Evolutionary conservation across 2,113 vertebrate genomes (phyloP).

Genomic region (Planiliza haematocheilus): DNA sequence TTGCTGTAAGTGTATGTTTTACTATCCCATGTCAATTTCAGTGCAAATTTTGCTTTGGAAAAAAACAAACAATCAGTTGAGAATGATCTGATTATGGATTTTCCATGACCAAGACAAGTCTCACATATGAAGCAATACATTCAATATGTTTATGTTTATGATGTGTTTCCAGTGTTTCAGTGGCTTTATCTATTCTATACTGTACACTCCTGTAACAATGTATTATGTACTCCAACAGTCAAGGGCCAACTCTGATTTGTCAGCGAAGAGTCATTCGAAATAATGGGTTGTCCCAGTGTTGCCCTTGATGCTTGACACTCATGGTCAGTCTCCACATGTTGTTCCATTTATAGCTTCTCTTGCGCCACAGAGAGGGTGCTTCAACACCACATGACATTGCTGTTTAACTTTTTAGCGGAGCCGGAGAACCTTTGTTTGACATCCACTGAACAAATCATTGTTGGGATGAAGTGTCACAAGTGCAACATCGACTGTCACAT

Average conservation of each 20-base stretch:
- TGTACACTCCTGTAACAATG: constrained; percentile 57
- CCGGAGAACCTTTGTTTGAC: constrained; percentile 43
- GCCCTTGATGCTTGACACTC: constrained; percentile 62
- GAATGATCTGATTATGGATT: constrained; percentile 43
- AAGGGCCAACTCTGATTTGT: constrained; percentile 53
- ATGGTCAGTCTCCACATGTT: constrained; percentile 33
- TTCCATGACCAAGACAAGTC: constrained; percentile 43
- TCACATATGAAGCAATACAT: constrained; percentile 80
- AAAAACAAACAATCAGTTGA: constrained; percentile 64
- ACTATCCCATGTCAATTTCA: constrained; percentile 48
- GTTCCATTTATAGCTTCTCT: constrained; percentile 59
- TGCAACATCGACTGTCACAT: constrained; percentile 58
- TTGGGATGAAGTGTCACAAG: constrained; percentile 50
- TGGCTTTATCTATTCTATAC: constrained; percentile 72
- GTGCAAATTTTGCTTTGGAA: constrained; percentile 27
- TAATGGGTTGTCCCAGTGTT: constrained; percentile 23
- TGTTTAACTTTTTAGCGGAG: constrained; percentile 40
- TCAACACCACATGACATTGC: constrained; percentile 54
- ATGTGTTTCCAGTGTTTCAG: constrained; percentile 61
- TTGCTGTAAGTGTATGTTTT: constrained; percentile 55
- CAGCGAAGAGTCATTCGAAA: constrained; percentile 44
- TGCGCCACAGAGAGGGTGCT: constrained; percentile 33
- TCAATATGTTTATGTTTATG: constrained; percentile 65
- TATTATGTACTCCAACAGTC: constrained; percentile 50
- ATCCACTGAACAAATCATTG: constrained; percentile 58